Base-by-base conservation (phyloP, 2,113 vertebrate genomes). In the Zosterops borbonicus region DNA sequence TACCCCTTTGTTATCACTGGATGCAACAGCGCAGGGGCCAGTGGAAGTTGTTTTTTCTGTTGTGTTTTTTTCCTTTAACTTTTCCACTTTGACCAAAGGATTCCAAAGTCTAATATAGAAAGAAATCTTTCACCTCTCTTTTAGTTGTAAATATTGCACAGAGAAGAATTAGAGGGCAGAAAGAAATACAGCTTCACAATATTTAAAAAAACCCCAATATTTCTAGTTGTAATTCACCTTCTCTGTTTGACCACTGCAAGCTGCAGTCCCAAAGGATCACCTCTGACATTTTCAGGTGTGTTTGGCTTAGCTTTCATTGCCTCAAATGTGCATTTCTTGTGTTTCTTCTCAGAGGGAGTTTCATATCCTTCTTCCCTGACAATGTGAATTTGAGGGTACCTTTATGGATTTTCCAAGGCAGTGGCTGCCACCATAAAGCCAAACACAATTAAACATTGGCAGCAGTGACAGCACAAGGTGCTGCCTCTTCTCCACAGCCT, bases 91-190 rank as follows among this genome's bases (percentile, higher is more conserved):
- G 24, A 81, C 44, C 18, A 64, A 52, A 71, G 9, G 15, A 46
- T 50, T 11, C 7, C 44, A 10, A n/a, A 58, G 31, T 18, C 11
- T 8, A 9, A 47, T 0, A 24, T 0, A 22, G n/a, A 41, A 39
- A 52, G 17, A 53, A 62, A 25, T 10, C 42, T 27, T 44, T 41
- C 9, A 37, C 41, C 53, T 63, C 47, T 29, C 53, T 64, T 15
- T 64, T 15, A 39, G 7, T 6, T 3, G 5, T 16, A 70, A 68
- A 11, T 2, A 31, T 10, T 12, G 8, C 23, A 68, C 4, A 24
- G n/a, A 71, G 58, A 53, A 63, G 56, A 71, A 37, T 18, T 7
- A 65, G 50, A 90, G 18, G 21, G 44, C 60, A 78, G 56, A 84
- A 58, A 74, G 60, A 64, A 81, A 53, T 3, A 47, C 5, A 80